Conservation (phyloP, 2,113 vertebrate species). For the Anhinga rufa region DNA sequence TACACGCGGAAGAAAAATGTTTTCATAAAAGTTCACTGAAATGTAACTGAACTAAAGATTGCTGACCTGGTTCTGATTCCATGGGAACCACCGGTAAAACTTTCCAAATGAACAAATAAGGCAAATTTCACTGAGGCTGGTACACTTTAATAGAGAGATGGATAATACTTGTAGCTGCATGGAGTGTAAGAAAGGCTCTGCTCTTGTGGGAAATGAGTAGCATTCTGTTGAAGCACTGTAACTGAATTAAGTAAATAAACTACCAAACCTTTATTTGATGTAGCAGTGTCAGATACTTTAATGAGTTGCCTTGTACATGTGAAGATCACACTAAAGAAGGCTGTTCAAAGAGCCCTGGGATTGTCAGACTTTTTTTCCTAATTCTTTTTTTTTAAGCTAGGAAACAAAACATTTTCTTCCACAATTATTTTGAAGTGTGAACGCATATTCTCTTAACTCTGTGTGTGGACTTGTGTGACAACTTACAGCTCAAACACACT, state of each 20-base stretch:
- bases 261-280: background rate
- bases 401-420: background rate
- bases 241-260: slow-evolving; percentile 21
- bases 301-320: background rate
- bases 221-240: slow-evolving; percentile 14
- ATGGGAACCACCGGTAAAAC: background rate
- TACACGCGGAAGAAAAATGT: background rate
- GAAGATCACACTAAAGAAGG: background rate
- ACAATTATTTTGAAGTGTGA: background rate
- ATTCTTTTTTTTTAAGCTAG: background rate
- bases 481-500: background rate
- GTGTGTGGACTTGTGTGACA: background rate
- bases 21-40: background rate
- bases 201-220: background rate
- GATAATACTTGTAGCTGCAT: background rate
- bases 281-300: background rate
- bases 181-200: background rate
- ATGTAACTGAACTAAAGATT: background rate
- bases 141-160: background rate
- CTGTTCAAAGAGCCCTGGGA: background rate
- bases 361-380: background rate
- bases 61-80: background rate
- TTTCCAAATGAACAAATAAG: background rate
- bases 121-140: background rate
- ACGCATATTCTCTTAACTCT: background rate